These are phyloP conservation scores for Halictus ligatus DNA, from an alignment of 2,888 invertebrate genomes.

Conservation along the genomic window DNA sequence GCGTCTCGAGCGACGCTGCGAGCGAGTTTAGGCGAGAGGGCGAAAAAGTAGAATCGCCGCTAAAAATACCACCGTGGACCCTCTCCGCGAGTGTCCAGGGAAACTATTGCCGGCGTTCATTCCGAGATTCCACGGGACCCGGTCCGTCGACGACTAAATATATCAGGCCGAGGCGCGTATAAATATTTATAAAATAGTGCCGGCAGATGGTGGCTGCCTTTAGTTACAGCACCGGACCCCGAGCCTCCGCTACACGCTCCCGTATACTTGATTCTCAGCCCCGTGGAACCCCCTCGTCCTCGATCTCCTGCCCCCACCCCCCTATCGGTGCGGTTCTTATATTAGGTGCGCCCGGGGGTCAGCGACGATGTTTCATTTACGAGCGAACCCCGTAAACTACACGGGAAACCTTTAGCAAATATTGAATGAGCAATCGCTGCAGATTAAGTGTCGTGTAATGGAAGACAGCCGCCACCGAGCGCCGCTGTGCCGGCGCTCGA, in stretches of 20 bases:
- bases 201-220: conserved; percentile 76
- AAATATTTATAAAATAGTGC: conserved; percentile 81
- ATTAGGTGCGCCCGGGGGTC: conserved; percentile 3
- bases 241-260: conserved; percentile 43
- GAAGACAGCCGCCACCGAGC: neutral
- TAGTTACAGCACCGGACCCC: conserved; percentile 57
- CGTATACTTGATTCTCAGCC: conserved; percentile 29
- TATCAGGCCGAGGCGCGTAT: conserved; percentile 70
- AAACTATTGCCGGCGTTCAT: conserved; percentile 65
- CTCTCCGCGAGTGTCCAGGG: conserved; percentile 36
- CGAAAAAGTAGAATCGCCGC: conserved; percentile 57
- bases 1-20: conserved; percentile 6
- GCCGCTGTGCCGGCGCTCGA: neutral
- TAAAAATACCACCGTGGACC: conserved; percentile 72
- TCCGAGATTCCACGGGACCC: conserved; percentile 57
- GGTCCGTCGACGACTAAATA: conserved; percentile 73
- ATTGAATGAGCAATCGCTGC: conserved; percentile 6
- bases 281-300: neutral
- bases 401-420: conserved; percentile 13
- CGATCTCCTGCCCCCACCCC: neutral
- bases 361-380: conserved; percentile 34
- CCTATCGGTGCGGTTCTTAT: conserved; percentile 15
- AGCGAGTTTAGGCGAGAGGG: neutral
- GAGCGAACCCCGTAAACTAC: conserved; percentile 17
- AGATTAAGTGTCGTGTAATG: conserved; percentile 4